These are phyloP conservation scores for Melanargia galathea DNA, from an alignment of 2,888 invertebrate species.

Conservation along the genomic window DNA sequence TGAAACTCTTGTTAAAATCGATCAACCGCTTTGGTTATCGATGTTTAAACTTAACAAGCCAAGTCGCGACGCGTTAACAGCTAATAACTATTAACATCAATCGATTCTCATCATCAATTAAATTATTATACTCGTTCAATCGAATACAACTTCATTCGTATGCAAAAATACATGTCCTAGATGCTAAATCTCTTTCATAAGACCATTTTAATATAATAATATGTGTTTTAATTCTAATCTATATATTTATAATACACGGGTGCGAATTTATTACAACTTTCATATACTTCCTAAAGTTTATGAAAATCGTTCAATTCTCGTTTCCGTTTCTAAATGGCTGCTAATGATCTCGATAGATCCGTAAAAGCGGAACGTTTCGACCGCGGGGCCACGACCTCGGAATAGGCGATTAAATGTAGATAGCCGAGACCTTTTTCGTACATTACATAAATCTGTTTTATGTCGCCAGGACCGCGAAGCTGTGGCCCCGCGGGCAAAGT, in stretches of 20 bases:
- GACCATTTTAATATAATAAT: conserved; percentile 47
- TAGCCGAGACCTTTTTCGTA: not conserved
- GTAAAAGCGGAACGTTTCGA: conserved; percentile 56
- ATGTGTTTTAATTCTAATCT: conserved; percentile 46
- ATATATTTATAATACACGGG: conserved; percentile 51
- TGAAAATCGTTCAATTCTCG: conserved; percentile 15
- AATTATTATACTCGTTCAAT: conserved; percentile 26
- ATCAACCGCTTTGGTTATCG: not conserved
- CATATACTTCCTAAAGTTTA: conserved; percentile 15
- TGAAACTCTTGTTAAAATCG: conserved; percentile 28
- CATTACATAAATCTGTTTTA: not conserved
- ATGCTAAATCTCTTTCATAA: conserved; percentile 70
- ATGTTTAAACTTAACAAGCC: conserved; percentile 25
- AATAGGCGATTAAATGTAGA: not conserved
- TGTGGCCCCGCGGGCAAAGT: conserved; percentile 44
- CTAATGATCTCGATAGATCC: conserved; percentile 52
- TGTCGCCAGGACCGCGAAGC: not conserved
- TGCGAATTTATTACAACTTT: conserved; percentile 43
- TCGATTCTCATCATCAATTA: conserved; percentile 25
- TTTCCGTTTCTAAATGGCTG: conserved; percentile 49
- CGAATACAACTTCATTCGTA: conserved; percentile 49
- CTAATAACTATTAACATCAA: conserved; percentile 26
- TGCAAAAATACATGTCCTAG: conserved; percentile 65
- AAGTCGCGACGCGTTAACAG: conserved; percentile 28
- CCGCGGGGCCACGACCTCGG: not conserved